Percentiles rank a stretch among this genome's conserved stretches.
phyloP scores from a whole-genome alignment of 2,113 vertebrate genomes.

The Etheostoma spectabile region DNA sequence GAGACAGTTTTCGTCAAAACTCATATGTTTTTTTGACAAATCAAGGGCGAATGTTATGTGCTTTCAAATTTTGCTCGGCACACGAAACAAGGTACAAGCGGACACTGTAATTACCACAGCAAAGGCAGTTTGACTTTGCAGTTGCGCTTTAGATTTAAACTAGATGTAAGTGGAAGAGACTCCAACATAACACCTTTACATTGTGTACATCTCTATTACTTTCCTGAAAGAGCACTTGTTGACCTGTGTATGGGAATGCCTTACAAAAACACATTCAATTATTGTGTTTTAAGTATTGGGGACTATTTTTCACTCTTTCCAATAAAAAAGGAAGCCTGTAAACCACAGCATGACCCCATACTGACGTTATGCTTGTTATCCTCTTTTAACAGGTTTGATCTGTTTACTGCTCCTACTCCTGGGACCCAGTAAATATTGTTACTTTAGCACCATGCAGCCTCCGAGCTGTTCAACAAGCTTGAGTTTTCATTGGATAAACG shows the following conservation, averaged over 20 bases:
- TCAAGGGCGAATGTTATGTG: constrained; percentile 10
- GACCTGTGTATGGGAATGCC: neutral
- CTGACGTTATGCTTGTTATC: constrained; percentile 43
- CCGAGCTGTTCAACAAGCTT: constrained; percentile 41
- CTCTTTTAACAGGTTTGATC: constrained; percentile 47
- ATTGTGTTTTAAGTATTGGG: neutral
- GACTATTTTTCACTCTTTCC: neutral
- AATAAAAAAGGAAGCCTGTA: neutral
- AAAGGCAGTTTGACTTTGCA: constrained; percentile 9
- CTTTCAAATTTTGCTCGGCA: constrained; percentile 43
- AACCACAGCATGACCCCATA: constrained; percentile 28
- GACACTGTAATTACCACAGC: constrained; percentile 33
- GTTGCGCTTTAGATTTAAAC: constrained; percentile 23
- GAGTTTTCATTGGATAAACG: constrained; percentile 59
- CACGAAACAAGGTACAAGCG: constrained; percentile 19
- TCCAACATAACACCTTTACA: neutral
- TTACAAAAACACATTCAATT: neutral
- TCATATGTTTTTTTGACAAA: constrained; percentile 19
- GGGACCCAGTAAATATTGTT: constrained; percentile 63
- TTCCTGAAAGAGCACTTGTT: constrained; percentile 1
- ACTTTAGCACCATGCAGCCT: constrained; percentile 47
- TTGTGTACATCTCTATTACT: neutral
- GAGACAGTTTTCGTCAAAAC: constrained; percentile 34
- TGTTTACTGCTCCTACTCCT: constrained; percentile 53
- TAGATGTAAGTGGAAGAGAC: neutral